Evolutionary conservation across 1,140 invertebrate species (phyloP), one percentile per base, ranked within the genome.

Genomic region (Trichomalopsis sarcophagae): DNA sequence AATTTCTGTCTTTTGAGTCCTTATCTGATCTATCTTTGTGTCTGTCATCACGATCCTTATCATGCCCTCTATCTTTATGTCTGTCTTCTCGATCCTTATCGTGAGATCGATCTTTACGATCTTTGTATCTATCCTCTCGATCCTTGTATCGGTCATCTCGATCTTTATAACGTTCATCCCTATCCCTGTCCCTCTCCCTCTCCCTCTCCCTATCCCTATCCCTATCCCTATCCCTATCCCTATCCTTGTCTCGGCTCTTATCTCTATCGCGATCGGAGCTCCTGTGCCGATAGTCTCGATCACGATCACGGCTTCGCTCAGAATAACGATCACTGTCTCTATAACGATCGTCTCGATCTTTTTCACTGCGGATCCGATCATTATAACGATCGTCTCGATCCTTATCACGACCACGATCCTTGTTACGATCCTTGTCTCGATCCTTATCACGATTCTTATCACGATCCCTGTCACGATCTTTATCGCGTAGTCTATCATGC

Each of bases 141-240:
- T 84, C 83, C 27, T 84, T 84, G 33, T 85, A 69, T 36, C 79
- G 36, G 23, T 81, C 73, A 44, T 82, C 79, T n/a, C 79, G 27
- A 76, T 82, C 78, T 69, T 81, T 81, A 11, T 82, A 21, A 27
- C 84, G 36, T 13, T 85, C 84, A n/a, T 85, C 84, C 9, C 83
- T 30, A 81, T 84, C 83, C 14, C 80, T 84, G 14, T 79, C 83
- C 21, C 82, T 27, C 27, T 27, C 27, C 27, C 27, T 27, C 27
- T 27, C 27, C 27, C 27, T 27, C 27, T 85, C 84, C 9, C 83
- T 30, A 7, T 85, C 84, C 9, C 83, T 30, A 7, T 85, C 84
- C 9, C 83, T 30, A 14, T 85, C 84, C 9, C 83, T 30, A 81
- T 84, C 83, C 14, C 80, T 84, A 23, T 79, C 83, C 21, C 81